Percentiles rank a stretch among this genome's conserved stretches.
phyloP scores from a whole-genome alignment of 2,888 invertebrate genomes.

The Drosophila eohydei region DNA sequence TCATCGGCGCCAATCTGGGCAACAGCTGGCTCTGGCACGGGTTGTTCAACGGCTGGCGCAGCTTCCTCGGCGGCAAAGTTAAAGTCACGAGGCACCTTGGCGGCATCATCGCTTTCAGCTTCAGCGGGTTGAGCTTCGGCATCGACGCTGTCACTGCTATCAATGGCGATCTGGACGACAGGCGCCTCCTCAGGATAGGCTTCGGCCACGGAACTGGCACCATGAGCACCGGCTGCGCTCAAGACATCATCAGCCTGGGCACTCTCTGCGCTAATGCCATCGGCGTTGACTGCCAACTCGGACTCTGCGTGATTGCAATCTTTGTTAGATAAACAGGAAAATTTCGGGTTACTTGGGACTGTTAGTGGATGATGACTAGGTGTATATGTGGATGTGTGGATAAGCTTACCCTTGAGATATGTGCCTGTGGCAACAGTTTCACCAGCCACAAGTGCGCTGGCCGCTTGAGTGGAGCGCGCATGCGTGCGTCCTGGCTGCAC shows the following conservation, averaged over 20 bases:
- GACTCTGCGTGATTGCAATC: constrained; percentile 83
- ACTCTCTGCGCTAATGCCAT: constrained; percentile 57
- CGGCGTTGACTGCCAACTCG: constrained; percentile 65
- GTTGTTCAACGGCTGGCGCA: constrained; percentile 22
- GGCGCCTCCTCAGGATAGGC: constrained; percentile 82
- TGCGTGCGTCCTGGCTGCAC: constrained; percentile 81
- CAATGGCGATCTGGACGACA: constrained; percentile 63
- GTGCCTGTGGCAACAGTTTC: constrained; percentile 83
- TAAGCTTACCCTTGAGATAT: constrained; percentile 82
- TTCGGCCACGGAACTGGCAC: constrained; percentile 82
- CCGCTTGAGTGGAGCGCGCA: constrained; percentile 82
- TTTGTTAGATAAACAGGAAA: constrained; percentile 60
- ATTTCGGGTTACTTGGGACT: constrained; percentile 27
- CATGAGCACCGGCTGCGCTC: constrained; percentile 78
- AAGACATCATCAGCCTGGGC: constrained; percentile 76
- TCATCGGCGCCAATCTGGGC: constrained; percentile 48
- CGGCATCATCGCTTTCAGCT: constrained; percentile 68
- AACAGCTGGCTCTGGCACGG: constrained; percentile 34
- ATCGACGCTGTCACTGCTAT: constrained; percentile 48
- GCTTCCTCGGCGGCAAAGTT: constrained; percentile 77
- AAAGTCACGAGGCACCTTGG: constrained; percentile 83
- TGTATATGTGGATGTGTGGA: not conserved
- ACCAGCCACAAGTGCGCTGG: constrained; percentile 84
- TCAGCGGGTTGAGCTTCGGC: constrained; percentile 44
- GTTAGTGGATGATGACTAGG: constrained; percentile 16